Base-by-base conservation (phyloP, 1,140 invertebrate genomes). In the Drosophila triauraria region DNA sequence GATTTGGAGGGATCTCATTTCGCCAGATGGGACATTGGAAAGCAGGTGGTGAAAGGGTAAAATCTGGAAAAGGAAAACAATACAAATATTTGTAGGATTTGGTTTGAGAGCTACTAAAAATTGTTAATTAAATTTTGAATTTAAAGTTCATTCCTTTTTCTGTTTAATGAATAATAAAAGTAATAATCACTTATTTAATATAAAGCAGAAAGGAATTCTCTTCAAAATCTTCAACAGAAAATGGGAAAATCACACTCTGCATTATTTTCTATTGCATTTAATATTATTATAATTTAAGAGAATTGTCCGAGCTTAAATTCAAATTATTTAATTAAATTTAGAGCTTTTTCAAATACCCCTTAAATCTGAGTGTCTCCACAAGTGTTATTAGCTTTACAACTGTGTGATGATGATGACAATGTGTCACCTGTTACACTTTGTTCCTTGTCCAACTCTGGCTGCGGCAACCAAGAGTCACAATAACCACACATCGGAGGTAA, bases 381-480 rank as follows among this genome's bases (percentile, higher is more conserved):
- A 23, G 7, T 20, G 32, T 30, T 15, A 23, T 48, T 61, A 40
- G 20, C 25, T 13, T 47, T 12, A 64, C n/a, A 25, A 40, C 43
- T 58, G n/a, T 13, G 8, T 32, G 3, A 40, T 65, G 54, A 75
- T 48, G 62, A 54, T 58, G 68, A 35, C 44, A 65, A 17, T 60
- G 72, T 57, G 51, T 60, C 47, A 69, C 46, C 62, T 68, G 51
- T 59, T 72, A 63, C 44, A 51, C 47, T 48, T 32, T 27, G 32
- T 30, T 42, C 61, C 47, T 23, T 65, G 25, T 57, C 48, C 48
- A 71, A 63, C 40, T 68, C 44, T 56, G 51, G 42, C 59, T 43
- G 60, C 63, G 42, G 35, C 80, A 87, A 83, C 80, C 80, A 77
- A 63, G 80, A 63, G 80, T 72, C 47, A 58, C 53, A 69, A 56